Conservation (phyloP, 2,888 invertebrate genomes). For the Venusia cambrica region DNA sequence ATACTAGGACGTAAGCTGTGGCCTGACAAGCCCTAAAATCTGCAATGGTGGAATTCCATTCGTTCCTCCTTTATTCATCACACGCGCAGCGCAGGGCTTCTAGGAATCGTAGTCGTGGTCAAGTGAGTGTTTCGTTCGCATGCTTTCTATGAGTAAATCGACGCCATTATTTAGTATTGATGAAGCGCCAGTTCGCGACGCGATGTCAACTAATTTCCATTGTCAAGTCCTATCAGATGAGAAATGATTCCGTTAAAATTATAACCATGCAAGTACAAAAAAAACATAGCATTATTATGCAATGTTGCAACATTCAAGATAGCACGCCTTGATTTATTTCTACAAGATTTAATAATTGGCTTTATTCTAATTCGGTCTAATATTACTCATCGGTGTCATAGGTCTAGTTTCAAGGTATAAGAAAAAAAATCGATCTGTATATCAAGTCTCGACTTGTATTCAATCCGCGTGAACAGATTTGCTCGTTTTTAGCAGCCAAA, state of each 20-base stretch:
- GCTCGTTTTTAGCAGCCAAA: constrained; percentile 65
- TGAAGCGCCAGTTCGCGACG: constrained; percentile 51
- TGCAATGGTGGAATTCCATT: constrained; percentile 70
- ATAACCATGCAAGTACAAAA: too few relatives aligned
- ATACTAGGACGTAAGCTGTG: constrained; percentile 24
- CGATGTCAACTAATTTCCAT: constrained; percentile 63
- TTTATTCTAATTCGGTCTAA: constrained; percentile 46
- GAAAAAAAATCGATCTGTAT: constrained; percentile 46
- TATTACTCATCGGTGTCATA: constrained; percentile 56
- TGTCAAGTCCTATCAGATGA: constrained; percentile 65
- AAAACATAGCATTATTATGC: too few relatives aligned
- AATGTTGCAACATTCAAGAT: constrained; percentile 35
- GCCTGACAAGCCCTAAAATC: constrained; percentile 66
- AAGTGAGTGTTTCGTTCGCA: constrained; percentile 56
- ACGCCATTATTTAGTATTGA: constrained; percentile 68
- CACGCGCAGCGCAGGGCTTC: constrained; percentile 70
- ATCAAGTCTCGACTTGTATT: constrained; percentile 72
- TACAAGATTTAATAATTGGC: constrained; percentile 44
- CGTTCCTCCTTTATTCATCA: constrained; percentile 74
- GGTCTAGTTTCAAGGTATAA: constrained; percentile 58
- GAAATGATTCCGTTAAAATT: too few relatives aligned
- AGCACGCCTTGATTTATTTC: constrained; percentile 38
- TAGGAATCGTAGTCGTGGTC: constrained; percentile 66
- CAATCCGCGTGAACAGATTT: constrained; percentile 68
- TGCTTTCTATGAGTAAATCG: constrained; percentile 66